Percentiles rank a stretch among this genome's conserved stretches.
Conservation (phyloP, 2,797 vertebrate genomes). For the Acestrorhynchus altus region DNA sequence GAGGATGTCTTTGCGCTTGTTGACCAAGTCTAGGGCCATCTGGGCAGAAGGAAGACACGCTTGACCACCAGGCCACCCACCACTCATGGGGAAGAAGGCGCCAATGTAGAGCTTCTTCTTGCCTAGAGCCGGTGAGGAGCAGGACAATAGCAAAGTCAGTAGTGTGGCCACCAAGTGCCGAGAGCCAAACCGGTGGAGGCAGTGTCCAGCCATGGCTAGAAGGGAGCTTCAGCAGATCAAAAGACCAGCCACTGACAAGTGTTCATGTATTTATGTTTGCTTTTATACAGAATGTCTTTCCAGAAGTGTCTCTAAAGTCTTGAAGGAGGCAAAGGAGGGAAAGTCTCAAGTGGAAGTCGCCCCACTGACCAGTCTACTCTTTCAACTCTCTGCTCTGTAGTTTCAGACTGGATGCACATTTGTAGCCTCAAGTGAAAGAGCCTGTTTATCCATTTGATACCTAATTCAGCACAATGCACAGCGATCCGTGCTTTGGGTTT, state of each 20-base stretch:
- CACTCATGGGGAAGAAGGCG: conserved; percentile 94
- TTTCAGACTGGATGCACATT: not conserved
- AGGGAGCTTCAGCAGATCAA: not conserved
- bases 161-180: conserved; percentile 34
- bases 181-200: conserved; percentile 36
- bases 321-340: not conserved
- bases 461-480: not conserved
- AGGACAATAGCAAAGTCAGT: conserved; percentile 69
- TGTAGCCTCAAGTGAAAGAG: not conserved
- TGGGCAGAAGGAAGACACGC: conserved; percentile 89
- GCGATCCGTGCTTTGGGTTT: not conserved
- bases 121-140: conserved; percentile 78
- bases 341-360: conserved; percentile 25
- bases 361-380: conserved; percentile 12
- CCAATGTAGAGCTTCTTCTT: conserved; percentile 94
- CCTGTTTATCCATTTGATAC: not conserved
- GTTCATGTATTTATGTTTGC: not conserved
- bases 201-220: conserved; percentile 57
- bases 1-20: conserved; percentile 88
- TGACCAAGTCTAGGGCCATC: conserved; percentile 92
- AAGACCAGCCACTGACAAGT: not conserved
- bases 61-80: conserved; percentile 93
- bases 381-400: not conserved
- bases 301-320: not conserved
- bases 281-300: conserved; percentile 17